phyloP scores from a whole-genome alignment of 1,140 invertebrate genomes.

The Drosophila melanogaster region Release_6_plus_ISO1_MT NC_004354.4:12781001-12781500 shows the following conservation, averaged over 20 bases:
- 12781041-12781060: constrained; percentile 26
- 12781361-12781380: no score
- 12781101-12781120: neutral
- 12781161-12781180: constrained; percentile 38
- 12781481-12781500: neutral
- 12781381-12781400: no score
- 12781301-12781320: neutral
- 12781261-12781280: constrained; percentile 35
- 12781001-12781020: constrained; percentile 1
- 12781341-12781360: neutral
- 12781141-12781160: constrained; percentile 7
- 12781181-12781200: constrained; percentile 19
- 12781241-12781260: constrained; percentile 46
- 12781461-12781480: neutral
- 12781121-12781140: neutral
- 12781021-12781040: constrained; percentile 25
- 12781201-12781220: neutral
- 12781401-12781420: no score
- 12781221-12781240: neutral
- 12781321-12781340: neutral
- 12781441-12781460: neutral
- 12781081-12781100: neutral
- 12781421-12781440: no score
- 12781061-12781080: constrained; percentile 35
- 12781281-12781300: neutral